Conservation (phyloP, 2,888 invertebrate species). For the Xanthorhoe designata region DNA sequence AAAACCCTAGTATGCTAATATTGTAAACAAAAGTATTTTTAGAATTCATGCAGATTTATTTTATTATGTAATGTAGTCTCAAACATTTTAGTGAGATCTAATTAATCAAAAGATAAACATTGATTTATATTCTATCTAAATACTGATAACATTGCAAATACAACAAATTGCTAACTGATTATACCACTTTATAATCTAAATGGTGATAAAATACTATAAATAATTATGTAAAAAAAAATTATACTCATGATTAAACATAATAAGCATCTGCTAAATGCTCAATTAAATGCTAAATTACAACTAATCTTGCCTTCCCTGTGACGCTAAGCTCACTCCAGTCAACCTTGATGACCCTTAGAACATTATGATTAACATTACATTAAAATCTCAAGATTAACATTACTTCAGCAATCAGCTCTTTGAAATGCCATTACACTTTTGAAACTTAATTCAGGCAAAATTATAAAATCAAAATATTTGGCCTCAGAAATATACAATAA, state of each 20-base stretch:
- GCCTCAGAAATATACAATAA: constrained; percentile 20
- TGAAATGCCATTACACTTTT: constrained; percentile 7
- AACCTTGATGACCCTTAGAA: constrained; percentile 34
- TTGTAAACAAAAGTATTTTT: background rate
- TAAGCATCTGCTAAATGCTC: constrained; percentile 27
- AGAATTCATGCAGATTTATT: background rate
- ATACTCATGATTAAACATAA: constrained; percentile 22
- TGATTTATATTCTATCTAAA: constrained; percentile 30
- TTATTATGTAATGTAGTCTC: constrained; percentile 2
- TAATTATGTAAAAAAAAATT: constrained; percentile 3
- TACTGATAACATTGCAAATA: constrained; percentile 32
- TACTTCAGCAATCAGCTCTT: constrained; percentile 13
- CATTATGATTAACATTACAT: constrained; percentile 19
- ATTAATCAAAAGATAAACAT: constrained; percentile 33
- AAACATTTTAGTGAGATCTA: constrained; percentile 32
- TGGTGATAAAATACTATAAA: constrained; percentile 4
- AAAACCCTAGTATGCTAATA: background rate
- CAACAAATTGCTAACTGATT: constrained; percentile 19
- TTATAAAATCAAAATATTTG: constrained; percentile 14
- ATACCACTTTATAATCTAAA: constrained; percentile 14
- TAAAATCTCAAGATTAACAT: constrained; percentile 5
- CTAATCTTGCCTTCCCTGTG: constrained; percentile 42
- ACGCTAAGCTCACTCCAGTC: constrained; percentile 44
- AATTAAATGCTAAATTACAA: constrained; percentile 18
- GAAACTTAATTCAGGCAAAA: constrained; percentile 12